Base-by-base conservation (phyloP, 1,140 invertebrate genomes). In the Pantala flavescens region DNA sequence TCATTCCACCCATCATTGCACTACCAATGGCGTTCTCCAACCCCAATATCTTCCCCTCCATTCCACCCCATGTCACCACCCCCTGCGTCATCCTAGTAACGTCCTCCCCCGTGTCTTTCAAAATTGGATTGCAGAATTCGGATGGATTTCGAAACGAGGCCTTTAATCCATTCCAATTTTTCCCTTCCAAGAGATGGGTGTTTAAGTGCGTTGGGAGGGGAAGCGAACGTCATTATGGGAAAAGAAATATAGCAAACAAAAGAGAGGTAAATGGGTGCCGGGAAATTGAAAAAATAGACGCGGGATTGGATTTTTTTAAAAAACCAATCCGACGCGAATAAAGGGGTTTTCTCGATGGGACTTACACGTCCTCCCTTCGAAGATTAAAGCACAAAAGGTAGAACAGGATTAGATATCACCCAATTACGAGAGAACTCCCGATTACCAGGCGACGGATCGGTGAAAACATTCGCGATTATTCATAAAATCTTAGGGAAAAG, bases 211-310 rank as follows among this genome's bases (percentile, higher is more conserved):
- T 19, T 3, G 49, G 49, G 49, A 21, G 49, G n/a, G 49, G 5
- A 21, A 63, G 49, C 16, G 49, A 63, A 19, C 5, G 49, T 16
- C 14, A 21, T 63, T 63, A 63, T 63, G 49, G 49, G 49, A 19
- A 63, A 63, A 63, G 49, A 63, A 63, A 63, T 63, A 63, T 63
- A 16, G n/a, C 49, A 63, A 63, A 63, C 49, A 63, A 63, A 63
- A 63, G 49, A 63, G 49, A 63, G 49, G 49, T 63, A 63, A 63
- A 63, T 63, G 49, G 49, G 12, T 63, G 49, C 49, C 12, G 1
- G 49, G n/a, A 63, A 63, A 63, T 63, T 63, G 49, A 63, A 63
- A 63, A 63, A 63, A 63, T 63, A 63, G 49, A 21, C 49, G 12
- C 12, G 49, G 49, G 49, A 63, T 63, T 63, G 49, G 49, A 63